Conservation (phyloP, 2,888 invertebrate genomes). For the Callyntrura sp. region DNA sequence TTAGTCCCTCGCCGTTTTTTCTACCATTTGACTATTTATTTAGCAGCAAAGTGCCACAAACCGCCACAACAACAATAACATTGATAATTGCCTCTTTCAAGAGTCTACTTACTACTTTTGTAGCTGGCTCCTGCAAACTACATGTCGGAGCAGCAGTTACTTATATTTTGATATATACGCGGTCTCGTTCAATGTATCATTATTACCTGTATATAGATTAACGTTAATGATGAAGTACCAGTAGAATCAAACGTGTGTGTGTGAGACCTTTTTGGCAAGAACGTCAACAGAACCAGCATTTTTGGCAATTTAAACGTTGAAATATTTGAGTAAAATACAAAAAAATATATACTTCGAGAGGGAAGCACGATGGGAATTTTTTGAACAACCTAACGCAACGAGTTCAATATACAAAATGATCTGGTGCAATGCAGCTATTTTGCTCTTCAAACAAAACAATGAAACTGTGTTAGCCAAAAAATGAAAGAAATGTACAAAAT, state of each 20-base stretch:
- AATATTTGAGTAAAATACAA: neutral
- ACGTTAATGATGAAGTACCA: no score
- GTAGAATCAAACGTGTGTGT: no score
- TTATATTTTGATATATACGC: neutral
- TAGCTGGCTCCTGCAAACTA: neutral
- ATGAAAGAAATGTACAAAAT: constrained; percentile 1
- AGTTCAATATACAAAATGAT: neutral
- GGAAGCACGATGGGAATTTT: constrained; percentile 25
- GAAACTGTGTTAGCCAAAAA: neutral
- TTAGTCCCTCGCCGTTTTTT: neutral
- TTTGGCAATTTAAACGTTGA: constrained; percentile 11
- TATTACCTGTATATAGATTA: neutral
- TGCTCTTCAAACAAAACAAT: constrained; percentile 53
- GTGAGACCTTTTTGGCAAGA: constrained; percentile 54
- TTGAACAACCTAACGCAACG: neutral
- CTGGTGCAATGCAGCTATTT: constrained; percentile 68
- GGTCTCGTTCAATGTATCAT: neutral
- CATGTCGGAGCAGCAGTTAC: neutral
- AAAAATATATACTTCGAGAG: neutral
- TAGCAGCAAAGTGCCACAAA: constrained; percentile 9
- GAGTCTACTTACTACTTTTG: neutral
- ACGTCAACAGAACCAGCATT: constrained; percentile 5
- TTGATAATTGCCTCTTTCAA: neutral
- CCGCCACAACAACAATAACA: constrained; percentile 7
- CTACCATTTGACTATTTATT: neutral